Evolutionary conservation across 2,797 vertebrate species (phyloP), one percentile per base, ranked within the genome.

Genomic region (Notoglanidium macrostoma): DNA sequence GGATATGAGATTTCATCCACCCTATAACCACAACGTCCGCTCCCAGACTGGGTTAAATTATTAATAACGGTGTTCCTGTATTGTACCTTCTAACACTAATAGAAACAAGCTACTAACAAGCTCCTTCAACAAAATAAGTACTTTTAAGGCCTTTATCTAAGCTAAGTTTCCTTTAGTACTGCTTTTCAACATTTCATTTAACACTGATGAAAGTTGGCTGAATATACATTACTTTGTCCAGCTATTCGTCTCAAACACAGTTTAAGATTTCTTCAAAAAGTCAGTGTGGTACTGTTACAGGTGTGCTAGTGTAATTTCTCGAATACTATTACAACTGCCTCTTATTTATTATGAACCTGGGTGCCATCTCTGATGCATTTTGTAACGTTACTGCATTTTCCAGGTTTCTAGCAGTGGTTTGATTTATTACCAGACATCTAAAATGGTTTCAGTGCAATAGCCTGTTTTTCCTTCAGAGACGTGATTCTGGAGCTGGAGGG

Each of bases 401-500:
- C 26, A 49, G 44, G 21, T 32, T 51, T 51, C 35, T 40, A 40
- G 35, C 35, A 40, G 35, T 54, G 46, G 17, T 15, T 77, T 77
- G 76, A 23, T 78, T 55, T 35, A 35, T 40, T 79, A 14, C 32
- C 54, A 6, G 74, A 29, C n/a, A 0, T 44, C 21, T 78, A 11
- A 11, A 35, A 6, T 40, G 11, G 10, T 59, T 35, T 2, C 1
- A 32, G 14, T 35, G 54, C 14, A n/a, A 51, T 51, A 15, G 15
- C 17, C 76, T 1, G 19, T 29, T 44, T 54, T n/a, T 55, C 51
- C 32, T 40, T 0, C 90, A 99, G 98, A 9, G 97, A 99, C 68
- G 97, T 96, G 78, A 92, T 99, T 91, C 95, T 94, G 0, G 98
- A 99, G 90, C 93, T 99, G 93, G 98, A 99, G 67, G 95, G 95